Conservation (phyloP, 2,113 vertebrate genomes). For the Paedocypris sp. region DNA sequence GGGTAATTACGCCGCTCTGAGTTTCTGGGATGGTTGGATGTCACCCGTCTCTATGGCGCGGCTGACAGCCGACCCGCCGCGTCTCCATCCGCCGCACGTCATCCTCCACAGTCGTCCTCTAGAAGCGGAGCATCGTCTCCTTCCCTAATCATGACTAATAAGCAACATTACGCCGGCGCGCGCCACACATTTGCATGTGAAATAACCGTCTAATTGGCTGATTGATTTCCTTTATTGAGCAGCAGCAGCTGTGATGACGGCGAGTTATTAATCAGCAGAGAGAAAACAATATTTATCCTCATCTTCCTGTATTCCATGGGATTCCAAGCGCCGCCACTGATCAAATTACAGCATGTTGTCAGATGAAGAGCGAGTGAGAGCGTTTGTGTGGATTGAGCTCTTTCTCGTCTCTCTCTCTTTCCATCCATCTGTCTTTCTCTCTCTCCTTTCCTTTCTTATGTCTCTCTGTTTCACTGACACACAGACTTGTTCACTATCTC, state of each 20-base stretch:
- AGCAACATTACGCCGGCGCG: constrained; percentile 28
- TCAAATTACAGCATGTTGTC: background rate
- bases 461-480: too few species aligned
- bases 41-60: constrained; percentile 48
- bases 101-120: background rate
- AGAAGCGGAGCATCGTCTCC: constrained; percentile 11
- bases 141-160: constrained; percentile 55
- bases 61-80: constrained; percentile 42
- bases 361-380: background rate
- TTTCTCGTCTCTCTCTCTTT: too few species aligned
- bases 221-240: constrained; percentile 48
- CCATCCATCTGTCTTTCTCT: too few species aligned
- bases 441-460: too few species aligned
- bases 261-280: constrained; percentile 27
- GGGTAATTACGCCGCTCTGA: constrained; percentile 58
- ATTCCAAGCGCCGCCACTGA: background rate
- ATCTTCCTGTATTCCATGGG: background rate
- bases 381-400: too few species aligned
- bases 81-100: background rate
- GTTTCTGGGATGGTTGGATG: constrained; percentile 59
- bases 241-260: constrained; percentile 49
- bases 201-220: constrained; percentile 50
- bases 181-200: constrained; percentile 45
- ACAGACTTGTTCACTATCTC: too few species aligned
- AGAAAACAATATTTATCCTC: constrained; percentile 17